Percentiles rank a stretch among this genome's conserved stretches.
These are phyloP conservation scores for Empis stercorea DNA, from an alignment of 2,888 invertebrate genomes.

Conservation along the genomic window DNA sequence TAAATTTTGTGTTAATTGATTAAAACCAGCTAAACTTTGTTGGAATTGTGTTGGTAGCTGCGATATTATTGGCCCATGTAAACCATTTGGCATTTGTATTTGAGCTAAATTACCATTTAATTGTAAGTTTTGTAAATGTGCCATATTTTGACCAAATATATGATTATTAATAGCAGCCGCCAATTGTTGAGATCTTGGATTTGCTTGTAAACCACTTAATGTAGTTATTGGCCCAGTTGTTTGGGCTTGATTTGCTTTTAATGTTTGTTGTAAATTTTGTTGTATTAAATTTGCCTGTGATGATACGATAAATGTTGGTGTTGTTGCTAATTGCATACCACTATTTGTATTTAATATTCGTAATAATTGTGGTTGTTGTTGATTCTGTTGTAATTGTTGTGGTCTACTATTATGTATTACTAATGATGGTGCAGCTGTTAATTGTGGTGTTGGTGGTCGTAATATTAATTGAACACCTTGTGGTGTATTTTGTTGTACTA, in stretches of 20 bases:
- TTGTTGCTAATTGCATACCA: constrained; percentile 42
- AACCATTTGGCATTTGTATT: constrained; percentile 37
- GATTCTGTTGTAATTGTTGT: constrained; percentile 23
- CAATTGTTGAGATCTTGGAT: constrained; percentile 33
- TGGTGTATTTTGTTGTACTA: constrained; percentile 49
- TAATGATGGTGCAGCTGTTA: constrained; percentile 33
- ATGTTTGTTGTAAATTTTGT: constrained; percentile 34
- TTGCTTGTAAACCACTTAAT: constrained; percentile 30
- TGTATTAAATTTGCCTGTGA: constrained; percentile 37
- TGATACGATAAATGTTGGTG: constrained; percentile 39
- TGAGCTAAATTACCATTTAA: constrained; percentile 32
- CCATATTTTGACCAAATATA: constrained; percentile 32
- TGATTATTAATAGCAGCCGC: constrained; percentile 33
- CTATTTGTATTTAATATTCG: constrained; percentile 50
- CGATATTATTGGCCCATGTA: constrained; percentile 28
- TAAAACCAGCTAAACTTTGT: constrained; percentile 26
- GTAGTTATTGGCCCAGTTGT: constrained; percentile 25
- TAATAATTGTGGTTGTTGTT: constrained; percentile 42
- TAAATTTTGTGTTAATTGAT: constrained; percentile 22
- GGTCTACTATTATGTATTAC: constrained; percentile 35
- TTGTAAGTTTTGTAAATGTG: constrained; percentile 34
- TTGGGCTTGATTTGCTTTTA: constrained; percentile 25
- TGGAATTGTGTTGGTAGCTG: constrained; percentile 35
- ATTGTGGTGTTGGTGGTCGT: constrained; percentile 47
- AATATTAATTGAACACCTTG: constrained; percentile 60